A percentile compares a stretch with the other conserved stretches of the same genome.
Evolutionary conservation across 2,888 invertebrate genomes (phyloP).

Genomic region (Oxyscelio sp.): DNA sequence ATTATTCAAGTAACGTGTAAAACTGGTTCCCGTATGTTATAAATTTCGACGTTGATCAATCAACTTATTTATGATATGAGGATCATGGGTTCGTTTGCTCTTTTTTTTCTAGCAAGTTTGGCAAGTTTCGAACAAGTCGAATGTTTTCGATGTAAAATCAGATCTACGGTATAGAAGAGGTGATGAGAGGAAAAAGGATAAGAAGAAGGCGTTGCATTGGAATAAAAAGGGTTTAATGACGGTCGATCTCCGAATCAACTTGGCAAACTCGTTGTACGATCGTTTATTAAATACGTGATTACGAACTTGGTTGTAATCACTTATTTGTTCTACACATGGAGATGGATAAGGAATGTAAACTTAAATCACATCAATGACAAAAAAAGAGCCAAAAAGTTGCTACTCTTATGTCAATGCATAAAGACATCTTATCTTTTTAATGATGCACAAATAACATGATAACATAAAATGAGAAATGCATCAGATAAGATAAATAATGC

Average conservation of each 20-base stretch:
- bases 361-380: constrained; percentile 11
- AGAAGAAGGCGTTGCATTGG: constrained; percentile 14
- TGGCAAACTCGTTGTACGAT: constrained; percentile 60
- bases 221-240: constrained; percentile 43
- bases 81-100: too few relatives aligned
- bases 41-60: too few relatives aligned
- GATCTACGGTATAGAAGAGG: constrained; percentile 46
- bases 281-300: constrained; percentile 48
- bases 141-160: constrained; percentile 49
- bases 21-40: too few relatives aligned
- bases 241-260: constrained; percentile 45
- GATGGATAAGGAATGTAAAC: constrained; percentile 10
- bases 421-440: background rate
- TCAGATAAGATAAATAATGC: too few relatives aligned
- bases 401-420: background rate
- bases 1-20: too few relatives aligned
- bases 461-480: too few relatives aligned
- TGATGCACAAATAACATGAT: background rate
- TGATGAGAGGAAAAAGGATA: constrained; percentile 38
- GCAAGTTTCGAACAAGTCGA: constrained; percentile 48
- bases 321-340: constrained; percentile 36
- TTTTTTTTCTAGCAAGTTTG: too few relatives aligned
- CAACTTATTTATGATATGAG: too few relatives aligned
- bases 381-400: background rate
- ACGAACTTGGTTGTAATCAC: constrained; percentile 37